Evolutionary conservation across 2,888 invertebrate genomes (phyloP).

Genomic region (Cheilosia urbana): DNA sequence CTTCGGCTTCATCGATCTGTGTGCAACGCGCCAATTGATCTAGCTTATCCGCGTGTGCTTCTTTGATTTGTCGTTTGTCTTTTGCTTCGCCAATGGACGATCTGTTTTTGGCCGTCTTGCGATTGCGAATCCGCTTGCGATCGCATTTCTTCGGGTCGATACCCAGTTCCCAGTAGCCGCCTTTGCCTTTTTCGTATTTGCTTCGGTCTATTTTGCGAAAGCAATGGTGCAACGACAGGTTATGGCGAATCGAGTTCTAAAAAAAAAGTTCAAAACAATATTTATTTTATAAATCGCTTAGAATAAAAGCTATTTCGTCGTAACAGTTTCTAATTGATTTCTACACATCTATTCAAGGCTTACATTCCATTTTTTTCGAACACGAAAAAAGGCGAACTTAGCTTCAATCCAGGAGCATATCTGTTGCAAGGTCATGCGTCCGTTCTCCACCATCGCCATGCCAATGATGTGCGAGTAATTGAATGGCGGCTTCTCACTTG

Average conservation of each 20-base stretch:
- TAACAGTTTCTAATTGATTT: too few relatives aligned
- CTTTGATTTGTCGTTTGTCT: constrained; percentile 21
- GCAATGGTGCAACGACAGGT: constrained; percentile 82
- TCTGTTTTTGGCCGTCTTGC: constrained; percentile 76
- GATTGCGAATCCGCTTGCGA: constrained; percentile 82
- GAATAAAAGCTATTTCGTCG: too few relatives aligned
- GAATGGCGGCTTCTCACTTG: constrained; percentile 82
- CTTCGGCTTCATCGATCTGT: constrained; percentile 13
- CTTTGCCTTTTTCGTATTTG: constrained; percentile 83
- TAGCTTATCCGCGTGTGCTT: neutral
- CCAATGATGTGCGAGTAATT: constrained; percentile 84
- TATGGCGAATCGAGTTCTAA: constrained; percentile 83
- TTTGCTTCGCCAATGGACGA: neutral
- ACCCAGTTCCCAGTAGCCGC: constrained; percentile 83
- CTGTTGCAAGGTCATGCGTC: constrained; percentile 82
- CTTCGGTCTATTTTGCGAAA: constrained; percentile 83
- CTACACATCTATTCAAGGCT: constrained; percentile 29
- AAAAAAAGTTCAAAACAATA: constrained; percentile 41
- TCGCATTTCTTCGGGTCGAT: constrained; percentile 82
- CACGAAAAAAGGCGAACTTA: constrained; percentile 83
- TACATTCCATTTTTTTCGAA: constrained; percentile 84
- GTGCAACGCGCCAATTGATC: neutral
- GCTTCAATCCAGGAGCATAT: constrained; percentile 83
- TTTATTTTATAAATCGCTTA: neutral
- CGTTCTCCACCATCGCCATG: constrained; percentile 83